These are phyloP conservation scores for Lycia hirtaria DNA, from an alignment of 2,888 invertebrate species.

Conservation along the genomic window DNA sequence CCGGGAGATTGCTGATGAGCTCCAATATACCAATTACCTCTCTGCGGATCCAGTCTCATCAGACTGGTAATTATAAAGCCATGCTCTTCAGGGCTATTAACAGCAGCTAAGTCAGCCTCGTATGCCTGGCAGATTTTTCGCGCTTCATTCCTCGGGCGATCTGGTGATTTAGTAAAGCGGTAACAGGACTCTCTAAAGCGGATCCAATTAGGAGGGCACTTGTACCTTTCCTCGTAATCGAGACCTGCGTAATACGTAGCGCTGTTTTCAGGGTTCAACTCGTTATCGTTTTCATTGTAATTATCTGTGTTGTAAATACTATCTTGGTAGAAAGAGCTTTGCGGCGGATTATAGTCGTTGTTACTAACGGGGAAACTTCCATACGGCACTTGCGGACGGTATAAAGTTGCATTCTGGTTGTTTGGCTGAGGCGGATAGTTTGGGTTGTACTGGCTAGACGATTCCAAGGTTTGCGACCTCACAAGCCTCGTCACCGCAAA, in stretches of 20 bases:
- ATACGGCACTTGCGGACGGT: constrained; percentile 71
- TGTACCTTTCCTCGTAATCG: constrained; percentile 76
- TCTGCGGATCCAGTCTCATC: constrained; percentile 93
- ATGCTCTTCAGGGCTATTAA: constrained; percentile 94
- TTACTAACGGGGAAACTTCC: constrained; percentile 73
- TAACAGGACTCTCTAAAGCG: constrained; percentile 93
- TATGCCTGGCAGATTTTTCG: constrained; percentile 93
- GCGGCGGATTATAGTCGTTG: constrained; percentile 67
- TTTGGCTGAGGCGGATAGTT: constrained; percentile 66
- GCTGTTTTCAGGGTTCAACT: constrained; percentile 71
- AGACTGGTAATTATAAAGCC: constrained; percentile 93
- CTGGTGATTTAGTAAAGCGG: constrained; percentile 95
- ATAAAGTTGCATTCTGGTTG: constrained; percentile 62
- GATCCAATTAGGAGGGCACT: constrained; percentile 95
- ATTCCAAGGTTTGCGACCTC: constrained; percentile 65
- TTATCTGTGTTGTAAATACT: constrained; percentile 62
- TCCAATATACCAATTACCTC: constrained; percentile 94
- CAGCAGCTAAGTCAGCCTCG: constrained; percentile 91
- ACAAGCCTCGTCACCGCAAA: constrained; percentile 62
- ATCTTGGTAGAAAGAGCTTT: constrained; percentile 77
- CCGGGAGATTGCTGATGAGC: constrained; percentile 90
- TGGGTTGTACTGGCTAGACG: constrained; percentile 61
- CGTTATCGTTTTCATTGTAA: constrained; percentile 68
- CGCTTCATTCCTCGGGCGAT: constrained; percentile 92
- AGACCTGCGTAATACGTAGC: constrained; percentile 73